phyloP scores from a whole-genome alignment of 1,140 invertebrate genomes.

The Monomorium pharaonis region DNA sequence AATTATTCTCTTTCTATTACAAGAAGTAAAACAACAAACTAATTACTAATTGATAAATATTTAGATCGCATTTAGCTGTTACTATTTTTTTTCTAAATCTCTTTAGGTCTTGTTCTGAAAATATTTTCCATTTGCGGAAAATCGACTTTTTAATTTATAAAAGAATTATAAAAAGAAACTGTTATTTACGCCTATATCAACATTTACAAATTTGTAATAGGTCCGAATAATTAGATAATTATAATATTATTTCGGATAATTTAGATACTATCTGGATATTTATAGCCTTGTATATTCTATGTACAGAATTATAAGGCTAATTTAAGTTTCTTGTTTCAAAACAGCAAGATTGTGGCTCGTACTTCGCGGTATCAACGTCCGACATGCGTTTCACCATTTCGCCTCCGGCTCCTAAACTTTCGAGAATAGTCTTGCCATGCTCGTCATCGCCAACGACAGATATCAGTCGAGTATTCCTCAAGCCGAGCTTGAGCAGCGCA shows the following conservation, averaged over 20 bases:
- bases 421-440: constrained; percentile 83
- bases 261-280: background rate
- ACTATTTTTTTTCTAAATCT: background rate
- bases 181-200: background rate
- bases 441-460: constrained; percentile 93
- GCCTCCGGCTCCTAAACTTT: constrained; percentile 82
- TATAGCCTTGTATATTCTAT: background rate
- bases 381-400: constrained; percentile 76
- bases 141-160: too few species aligned
- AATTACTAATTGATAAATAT: background rate
- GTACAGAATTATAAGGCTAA: too few species aligned
- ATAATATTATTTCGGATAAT: background rate
- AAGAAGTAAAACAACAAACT: background rate
- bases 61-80: background rate
- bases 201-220: background rate
- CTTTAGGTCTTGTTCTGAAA: background rate
- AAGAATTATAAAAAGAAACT: background rate
- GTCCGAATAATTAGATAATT: too few species aligned
- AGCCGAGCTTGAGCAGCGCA: constrained; percentile 90
- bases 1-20: background rate
- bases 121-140: background rate
- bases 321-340: background rate
- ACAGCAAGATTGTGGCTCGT: background rate
- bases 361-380: constrained; percentile 82
- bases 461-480: constrained; percentile 88